Conservation (phyloP, 2,888 invertebrate species). For the Drosophila anceps region DNA sequence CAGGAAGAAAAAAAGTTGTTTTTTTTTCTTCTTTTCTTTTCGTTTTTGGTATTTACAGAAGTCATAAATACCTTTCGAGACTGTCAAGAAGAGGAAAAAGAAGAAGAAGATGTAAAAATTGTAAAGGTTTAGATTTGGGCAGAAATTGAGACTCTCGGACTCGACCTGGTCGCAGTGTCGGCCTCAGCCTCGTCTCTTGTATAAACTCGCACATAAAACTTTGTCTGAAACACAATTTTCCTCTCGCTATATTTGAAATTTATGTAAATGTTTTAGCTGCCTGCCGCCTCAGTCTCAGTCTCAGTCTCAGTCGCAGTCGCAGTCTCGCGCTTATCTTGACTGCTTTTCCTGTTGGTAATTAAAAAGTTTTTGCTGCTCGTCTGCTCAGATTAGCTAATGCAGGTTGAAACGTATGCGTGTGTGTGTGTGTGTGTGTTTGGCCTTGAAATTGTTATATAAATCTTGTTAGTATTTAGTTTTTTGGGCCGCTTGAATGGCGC, state of each 20-base stretch:
- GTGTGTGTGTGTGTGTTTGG: constrained; percentile 33
- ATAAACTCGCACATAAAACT: constrained; percentile 57
- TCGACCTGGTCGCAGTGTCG: not conserved
- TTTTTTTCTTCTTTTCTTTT: constrained; percentile 22
- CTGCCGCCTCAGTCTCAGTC: constrained; percentile 11
- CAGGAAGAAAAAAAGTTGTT: constrained; percentile 30
- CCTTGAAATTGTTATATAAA: constrained; percentile 51
- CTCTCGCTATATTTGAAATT: constrained; percentile 73
- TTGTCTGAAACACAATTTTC: constrained; percentile 50
- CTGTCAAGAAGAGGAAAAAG: not conserved
- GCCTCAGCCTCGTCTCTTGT: constrained; percentile 32
- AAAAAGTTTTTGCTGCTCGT: constrained; percentile 68
- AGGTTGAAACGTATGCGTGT: constrained; percentile 32
- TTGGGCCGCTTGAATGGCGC: constrained; percentile 30
- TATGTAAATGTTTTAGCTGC: constrained; percentile 64
- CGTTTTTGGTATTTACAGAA: constrained; percentile 59
- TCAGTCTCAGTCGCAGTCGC: not conserved
- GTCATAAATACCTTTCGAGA: constrained; percentile 71
- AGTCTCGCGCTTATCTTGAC: constrained; percentile 64
- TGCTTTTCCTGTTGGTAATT: constrained; percentile 78
- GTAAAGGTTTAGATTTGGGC: constrained; percentile 48
- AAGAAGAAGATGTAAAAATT: not conserved
- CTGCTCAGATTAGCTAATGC: constrained; percentile 71
- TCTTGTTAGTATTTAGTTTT: constrained; percentile 45
- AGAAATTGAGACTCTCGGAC: constrained; percentile 2